These are phyloP conservation scores for Paraescarpia echinospica DNA, from an alignment of 1,140 invertebrate species.

Conservation along the genomic window DNA sequence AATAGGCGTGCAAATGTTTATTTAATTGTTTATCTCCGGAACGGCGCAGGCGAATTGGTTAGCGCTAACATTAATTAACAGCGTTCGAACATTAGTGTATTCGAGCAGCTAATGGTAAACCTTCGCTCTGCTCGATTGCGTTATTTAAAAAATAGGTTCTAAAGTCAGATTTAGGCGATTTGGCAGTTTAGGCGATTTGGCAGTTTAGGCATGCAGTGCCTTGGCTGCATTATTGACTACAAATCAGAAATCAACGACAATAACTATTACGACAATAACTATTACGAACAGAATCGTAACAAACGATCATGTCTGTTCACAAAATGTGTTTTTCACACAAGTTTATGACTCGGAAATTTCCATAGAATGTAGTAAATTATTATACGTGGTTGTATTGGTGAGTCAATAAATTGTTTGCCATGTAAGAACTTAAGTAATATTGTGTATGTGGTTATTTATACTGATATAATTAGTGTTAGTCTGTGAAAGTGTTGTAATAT, in stretches of 20 bases:
- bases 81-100: background rate
- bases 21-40: constrained; percentile 1
- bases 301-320: background rate
- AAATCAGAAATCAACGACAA: background rate
- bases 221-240: background rate
- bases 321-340: background rate
- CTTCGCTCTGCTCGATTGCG: no score
- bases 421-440: no score
- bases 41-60: background rate
- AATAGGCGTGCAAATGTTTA: background rate
- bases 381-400: no score
- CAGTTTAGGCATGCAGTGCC: no score
- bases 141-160: background rate
- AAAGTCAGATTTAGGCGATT: background rate
- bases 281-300: background rate
- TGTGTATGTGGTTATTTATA: no score
- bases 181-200: background rate
- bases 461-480: no score
- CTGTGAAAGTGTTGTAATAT: no score
- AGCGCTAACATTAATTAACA: background rate
- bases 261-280: background rate
- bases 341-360: no score
- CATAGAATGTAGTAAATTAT: no score
- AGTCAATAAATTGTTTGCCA: no score
- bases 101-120: background rate